phyloP scores from a whole-genome alignment of 2,888 invertebrate species.

The Coelogynopora nodosa region DNA sequence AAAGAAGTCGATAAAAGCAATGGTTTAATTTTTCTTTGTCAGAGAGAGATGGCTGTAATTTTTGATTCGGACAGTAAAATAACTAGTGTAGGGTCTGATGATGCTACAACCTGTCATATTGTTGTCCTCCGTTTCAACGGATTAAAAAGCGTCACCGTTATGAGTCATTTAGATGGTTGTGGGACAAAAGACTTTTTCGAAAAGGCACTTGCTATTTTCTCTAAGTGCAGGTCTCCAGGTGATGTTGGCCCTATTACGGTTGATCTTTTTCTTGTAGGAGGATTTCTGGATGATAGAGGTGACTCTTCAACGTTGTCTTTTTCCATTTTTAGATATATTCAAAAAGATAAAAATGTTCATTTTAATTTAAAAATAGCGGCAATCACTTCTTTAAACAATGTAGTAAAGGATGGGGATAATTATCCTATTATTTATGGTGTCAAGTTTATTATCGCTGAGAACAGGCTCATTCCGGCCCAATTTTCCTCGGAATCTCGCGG shows the following conservation, averaged over 20 bases:
- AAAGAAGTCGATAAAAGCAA: not conserved
- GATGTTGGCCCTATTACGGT: not conserved
- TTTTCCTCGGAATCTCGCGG: not conserved
- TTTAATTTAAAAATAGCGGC: conserved; percentile 11
- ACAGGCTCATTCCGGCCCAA: not conserved
- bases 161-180: not conserved
- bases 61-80: not conserved
- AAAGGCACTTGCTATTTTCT: not conserved
- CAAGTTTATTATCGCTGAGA: not conserved
- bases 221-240: not conserved
- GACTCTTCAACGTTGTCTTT: not conserved
- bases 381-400: not conserved
- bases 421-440: not conserved
- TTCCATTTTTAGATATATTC: not conserved
- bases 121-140: conserved; percentile 9
- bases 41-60: not conserved
- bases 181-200: not conserved
- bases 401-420: not conserved
- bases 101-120: conserved; percentile 30
- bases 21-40: not conserved
- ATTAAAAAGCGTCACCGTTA: not conserved
- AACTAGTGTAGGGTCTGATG: conserved; percentile 22
- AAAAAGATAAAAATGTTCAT: not conserved
- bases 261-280: conserved; percentile 11
- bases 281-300: conserved; percentile 4